Evolutionary conservation across 53 echinoderm and acorn worm genomes (phyloP).

Genomic region (Mesocentrotus franciscanus): DNA sequence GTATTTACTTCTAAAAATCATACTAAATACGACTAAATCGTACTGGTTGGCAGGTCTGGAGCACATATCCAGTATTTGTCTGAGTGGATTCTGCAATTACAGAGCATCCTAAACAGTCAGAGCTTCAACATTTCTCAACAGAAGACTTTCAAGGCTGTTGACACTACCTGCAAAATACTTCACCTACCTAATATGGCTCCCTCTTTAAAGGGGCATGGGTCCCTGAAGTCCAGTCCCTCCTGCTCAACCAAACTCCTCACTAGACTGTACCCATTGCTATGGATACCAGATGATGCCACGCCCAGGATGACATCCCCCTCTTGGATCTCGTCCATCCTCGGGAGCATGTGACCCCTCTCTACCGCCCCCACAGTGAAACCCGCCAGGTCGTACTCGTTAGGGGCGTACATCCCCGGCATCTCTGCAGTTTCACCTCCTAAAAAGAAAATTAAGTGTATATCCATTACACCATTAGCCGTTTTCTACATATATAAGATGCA

Average conservation of each 20-base stretch:
- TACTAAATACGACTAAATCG: too few relatives aligned
- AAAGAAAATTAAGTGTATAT: neutral
- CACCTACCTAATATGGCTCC: slow-evolving; percentile 80
- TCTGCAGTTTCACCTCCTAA: slow-evolving; percentile 97
- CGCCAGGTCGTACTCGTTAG: slow-evolving; percentile 92
- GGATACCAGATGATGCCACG: slow-evolving; percentile 96
- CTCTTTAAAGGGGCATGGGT: slow-evolving; percentile 80
- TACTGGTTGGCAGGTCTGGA: too few relatives aligned
- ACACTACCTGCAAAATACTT: neutral
- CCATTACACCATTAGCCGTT: too few relatives aligned
- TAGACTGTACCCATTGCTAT: slow-evolving; percentile 98
- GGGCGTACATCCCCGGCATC: slow-evolving; percentile 95
- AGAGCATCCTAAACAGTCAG: too few relatives aligned
- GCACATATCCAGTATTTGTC: too few relatives aligned
- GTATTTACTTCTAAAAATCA: too few relatives aligned
- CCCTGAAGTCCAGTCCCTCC: slow-evolving; percentile 75
- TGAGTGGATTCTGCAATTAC: too few relatives aligned
- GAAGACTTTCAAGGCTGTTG: too few relatives aligned
- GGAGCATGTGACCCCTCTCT: slow-evolving; percentile 80
- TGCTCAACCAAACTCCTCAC: slow-evolving; percentile 85
- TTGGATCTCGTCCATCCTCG: slow-evolving; percentile 76
- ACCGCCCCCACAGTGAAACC: slow-evolving; percentile 97
- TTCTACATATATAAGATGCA: neutral
- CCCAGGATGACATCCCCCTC: slow-evolving; percentile 89
- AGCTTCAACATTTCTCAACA: too few relatives aligned